Conservation (phyloP, 2,888 invertebrate genomes). For the Dicyrtomina minuta region DNA sequence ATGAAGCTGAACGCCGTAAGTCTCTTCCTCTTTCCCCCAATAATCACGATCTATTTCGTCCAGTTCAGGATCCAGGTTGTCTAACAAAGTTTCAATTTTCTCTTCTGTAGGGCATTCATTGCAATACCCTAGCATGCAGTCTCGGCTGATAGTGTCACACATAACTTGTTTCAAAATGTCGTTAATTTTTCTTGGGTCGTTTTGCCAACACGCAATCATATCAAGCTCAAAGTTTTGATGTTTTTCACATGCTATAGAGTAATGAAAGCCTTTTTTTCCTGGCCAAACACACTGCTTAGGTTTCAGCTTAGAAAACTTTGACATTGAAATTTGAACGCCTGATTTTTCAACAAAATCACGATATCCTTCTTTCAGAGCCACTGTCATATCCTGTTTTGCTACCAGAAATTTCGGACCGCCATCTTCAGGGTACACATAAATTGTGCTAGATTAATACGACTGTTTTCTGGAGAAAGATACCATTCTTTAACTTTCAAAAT, state of each 20-base stretch:
- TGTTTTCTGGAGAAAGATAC: too few relatives aligned
- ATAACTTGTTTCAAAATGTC: not conserved
- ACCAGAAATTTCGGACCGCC: too few relatives aligned
- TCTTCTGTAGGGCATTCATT: slow-evolving; percentile 8
- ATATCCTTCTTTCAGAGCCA: too few relatives aligned
- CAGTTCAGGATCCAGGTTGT: not conserved
- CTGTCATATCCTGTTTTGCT: too few relatives aligned
- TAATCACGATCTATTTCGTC: too few relatives aligned
- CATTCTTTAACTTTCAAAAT: too few relatives aligned
- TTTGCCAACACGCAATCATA: not conserved
- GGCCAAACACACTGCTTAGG: slow-evolving; percentile 15
- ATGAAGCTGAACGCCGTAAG: too few relatives aligned
- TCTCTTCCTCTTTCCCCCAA: too few relatives aligned
- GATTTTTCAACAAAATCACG: too few relatives aligned
- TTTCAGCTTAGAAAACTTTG: slow-evolving; percentile 15
- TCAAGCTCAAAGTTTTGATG: slow-evolving; percentile 23
- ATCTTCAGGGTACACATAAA: too few relatives aligned
- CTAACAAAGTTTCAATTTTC: not conserved
- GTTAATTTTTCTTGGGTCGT: not conserved
- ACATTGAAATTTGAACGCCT: too few relatives aligned
- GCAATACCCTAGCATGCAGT: slow-evolving; percentile 1
- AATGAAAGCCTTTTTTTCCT: not conserved
- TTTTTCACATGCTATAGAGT: not conserved
- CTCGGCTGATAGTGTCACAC: not conserved
- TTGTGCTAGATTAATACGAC: too few relatives aligned